phyloP scores from a whole-genome alignment of 2,113 vertebrate species.

The Corythornis vintsioides region DNA sequence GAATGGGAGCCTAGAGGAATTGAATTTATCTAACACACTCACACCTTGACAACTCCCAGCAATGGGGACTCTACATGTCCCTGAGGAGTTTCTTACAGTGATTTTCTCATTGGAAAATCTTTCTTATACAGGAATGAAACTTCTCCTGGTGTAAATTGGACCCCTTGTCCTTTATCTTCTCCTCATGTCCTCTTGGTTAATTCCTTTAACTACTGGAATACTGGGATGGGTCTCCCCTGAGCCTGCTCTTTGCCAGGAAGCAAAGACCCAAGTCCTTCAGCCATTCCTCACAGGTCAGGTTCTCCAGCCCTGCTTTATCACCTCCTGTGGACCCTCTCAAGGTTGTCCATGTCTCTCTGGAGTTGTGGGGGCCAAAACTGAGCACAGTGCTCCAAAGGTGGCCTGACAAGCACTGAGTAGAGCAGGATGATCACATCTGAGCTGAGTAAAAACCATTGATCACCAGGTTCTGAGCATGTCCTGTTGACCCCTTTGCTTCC shows the following conservation, averaged over 20 bases:
- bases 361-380: not conserved
- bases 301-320: not conserved
- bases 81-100: not conserved
- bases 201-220: not conserved
- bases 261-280: not conserved
- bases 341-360: not conserved
- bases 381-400: not conserved
- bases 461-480: not conserved
- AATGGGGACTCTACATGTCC: not conserved
- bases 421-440: too few species aligned
- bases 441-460: not conserved
- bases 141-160: not conserved
- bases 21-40: not conserved
- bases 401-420: not conserved
- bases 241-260: not conserved
- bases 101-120: not conserved
- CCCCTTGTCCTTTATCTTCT: not conserved
- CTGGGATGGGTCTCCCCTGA: not conserved
- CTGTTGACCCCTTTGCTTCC: not conserved
- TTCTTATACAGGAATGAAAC: not conserved
- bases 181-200: not conserved
- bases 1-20: not conserved
- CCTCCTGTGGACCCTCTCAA: not conserved
- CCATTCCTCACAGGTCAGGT: not conserved
- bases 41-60: not conserved